Evolutionary conservation across 2,113 vertebrate genomes (phyloP).

Genomic region (Trogon melanurus): DNA sequence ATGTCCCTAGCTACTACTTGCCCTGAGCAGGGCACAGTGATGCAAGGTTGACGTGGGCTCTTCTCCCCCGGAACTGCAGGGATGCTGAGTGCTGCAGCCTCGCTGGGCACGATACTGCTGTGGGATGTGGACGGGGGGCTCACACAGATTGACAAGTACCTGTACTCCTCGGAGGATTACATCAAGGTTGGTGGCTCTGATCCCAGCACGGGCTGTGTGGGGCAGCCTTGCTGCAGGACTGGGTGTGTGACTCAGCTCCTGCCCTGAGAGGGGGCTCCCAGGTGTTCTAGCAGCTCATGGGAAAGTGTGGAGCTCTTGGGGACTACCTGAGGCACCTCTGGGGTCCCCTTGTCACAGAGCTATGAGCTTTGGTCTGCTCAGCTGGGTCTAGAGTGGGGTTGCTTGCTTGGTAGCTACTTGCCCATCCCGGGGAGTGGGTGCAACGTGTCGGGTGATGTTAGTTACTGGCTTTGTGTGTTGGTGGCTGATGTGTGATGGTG

Average conservation of each 20-base stretch:
- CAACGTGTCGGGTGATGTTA: neutral
- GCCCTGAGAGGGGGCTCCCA: neutral
- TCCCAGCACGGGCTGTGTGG: neutral
- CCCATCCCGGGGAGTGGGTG: neutral
- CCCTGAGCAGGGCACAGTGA: neutral
- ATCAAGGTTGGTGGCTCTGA: constrained; percentile 86
- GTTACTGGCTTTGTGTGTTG: neutral
- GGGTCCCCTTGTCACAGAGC: neutral
- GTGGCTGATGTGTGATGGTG: neutral
- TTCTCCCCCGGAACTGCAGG: constrained; percentile 75
- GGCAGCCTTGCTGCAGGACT: neutral
- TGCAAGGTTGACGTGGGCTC: neutral
- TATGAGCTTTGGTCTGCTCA: neutral
- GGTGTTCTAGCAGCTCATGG: neutral
- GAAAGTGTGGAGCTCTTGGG: neutral
- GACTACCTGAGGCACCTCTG: neutral
- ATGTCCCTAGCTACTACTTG: neutral
- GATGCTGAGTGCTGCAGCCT: constrained; percentile 97
- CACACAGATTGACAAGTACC: constrained; percentile 97
- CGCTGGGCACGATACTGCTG: constrained; percentile 93
- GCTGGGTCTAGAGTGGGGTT: neutral
- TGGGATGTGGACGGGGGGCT: constrained; percentile 98
- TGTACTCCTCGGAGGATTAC: constrained; percentile 98
- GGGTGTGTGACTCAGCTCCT: neutral
- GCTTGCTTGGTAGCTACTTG: neutral